These are phyloP conservation scores for Drosophila anceps DNA, from an alignment of 2,888 invertebrate genomes.

Conservation along the genomic window DNA sequence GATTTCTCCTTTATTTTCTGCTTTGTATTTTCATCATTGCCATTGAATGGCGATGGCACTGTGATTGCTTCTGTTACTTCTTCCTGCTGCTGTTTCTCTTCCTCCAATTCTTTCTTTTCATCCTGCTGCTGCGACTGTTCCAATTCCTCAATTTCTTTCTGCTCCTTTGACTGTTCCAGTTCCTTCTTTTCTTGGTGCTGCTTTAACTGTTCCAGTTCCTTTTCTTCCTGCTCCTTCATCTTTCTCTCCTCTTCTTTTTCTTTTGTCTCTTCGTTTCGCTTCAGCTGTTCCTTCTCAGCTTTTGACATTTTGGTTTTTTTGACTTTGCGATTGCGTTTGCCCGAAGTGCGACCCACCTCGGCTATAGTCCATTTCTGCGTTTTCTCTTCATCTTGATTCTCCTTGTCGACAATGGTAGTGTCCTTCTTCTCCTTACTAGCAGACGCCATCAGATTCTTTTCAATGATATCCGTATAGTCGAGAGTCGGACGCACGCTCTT, in stretches of 20 bases:
- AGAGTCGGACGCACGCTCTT: slow-evolving; percentile 80
- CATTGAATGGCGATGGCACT: not conserved
- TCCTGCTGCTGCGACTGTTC: too few relatives aligned
- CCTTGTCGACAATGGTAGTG: slow-evolving; percentile 3
- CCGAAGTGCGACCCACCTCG: slow-evolving; percentile 75
- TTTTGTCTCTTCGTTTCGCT: not conserved
- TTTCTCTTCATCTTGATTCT: slow-evolving; percentile 24
- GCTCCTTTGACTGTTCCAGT: too few relatives aligned
- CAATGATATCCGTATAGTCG: slow-evolving; percentile 82
- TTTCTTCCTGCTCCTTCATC: not conserved
- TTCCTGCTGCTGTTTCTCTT: not conserved
- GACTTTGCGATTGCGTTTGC: slow-evolving; percentile 63
- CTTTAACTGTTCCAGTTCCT: not conserved
- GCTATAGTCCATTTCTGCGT: slow-evolving; percentile 70
- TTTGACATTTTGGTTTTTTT: slow-evolving; percentile 34
- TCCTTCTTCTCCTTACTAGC: slow-evolving; percentile 40
- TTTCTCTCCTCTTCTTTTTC: not conserved
- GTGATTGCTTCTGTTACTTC: not conserved
- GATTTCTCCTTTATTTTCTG: not conserved
- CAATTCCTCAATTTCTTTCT: not conserved
- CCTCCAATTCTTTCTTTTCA: not conserved
- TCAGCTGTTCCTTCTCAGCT: not conserved
- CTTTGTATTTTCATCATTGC: too few relatives aligned
- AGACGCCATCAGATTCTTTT: slow-evolving; percentile 43
- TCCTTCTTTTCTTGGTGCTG: not conserved